Evolutionary conservation across 2,888 invertebrate genomes (phyloP).

Genomic region (Drosophila borealis): DNA sequence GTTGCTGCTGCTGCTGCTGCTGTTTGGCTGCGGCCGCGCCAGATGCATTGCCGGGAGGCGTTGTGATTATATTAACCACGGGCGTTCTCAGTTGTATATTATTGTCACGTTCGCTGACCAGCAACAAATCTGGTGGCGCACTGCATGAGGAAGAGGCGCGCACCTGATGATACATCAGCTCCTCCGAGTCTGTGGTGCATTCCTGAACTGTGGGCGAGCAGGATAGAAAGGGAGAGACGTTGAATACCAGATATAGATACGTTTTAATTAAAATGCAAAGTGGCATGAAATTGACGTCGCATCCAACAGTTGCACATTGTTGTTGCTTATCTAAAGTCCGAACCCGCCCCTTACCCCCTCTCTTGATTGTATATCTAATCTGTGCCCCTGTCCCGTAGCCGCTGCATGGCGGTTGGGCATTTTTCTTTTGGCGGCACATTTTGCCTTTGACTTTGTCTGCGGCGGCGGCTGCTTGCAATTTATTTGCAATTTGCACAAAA

Average conservation of each 20-base stretch:
- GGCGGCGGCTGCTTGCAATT: constrained; percentile 61
- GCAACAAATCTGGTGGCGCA: constrained; percentile 87
- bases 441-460: constrained; percentile 53
- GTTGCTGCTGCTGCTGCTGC: constrained; percentile 33
- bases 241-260: constrained; percentile 17
- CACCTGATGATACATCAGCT: constrained; percentile 87
- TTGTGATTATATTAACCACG: constrained; percentile 82
- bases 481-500: constrained; percentile 76
- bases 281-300: constrained; percentile 69
- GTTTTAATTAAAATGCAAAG: constrained; percentile 79
- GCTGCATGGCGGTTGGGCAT: not conserved
- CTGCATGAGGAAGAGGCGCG: constrained; percentile 88
- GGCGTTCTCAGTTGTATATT: constrained; percentile 83
- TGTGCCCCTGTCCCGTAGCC: constrained; percentile 2
- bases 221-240: constrained; percentile 7
- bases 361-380: constrained; percentile 30
- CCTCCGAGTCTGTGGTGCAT: constrained; percentile 90
- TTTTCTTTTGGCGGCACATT: constrained; percentile 43
- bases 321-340: constrained; percentile 24
- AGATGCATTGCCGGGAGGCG: constrained; percentile 74
- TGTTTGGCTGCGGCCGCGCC: constrained; percentile 50
- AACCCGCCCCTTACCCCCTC: constrained; percentile 1
- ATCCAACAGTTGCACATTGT: constrained; percentile 35
- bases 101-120: constrained; percentile 87
- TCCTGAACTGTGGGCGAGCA: constrained; percentile 86